Base-by-base conservation (phyloP, 2,888 invertebrate species). In the Smittia sp. region DNA sequence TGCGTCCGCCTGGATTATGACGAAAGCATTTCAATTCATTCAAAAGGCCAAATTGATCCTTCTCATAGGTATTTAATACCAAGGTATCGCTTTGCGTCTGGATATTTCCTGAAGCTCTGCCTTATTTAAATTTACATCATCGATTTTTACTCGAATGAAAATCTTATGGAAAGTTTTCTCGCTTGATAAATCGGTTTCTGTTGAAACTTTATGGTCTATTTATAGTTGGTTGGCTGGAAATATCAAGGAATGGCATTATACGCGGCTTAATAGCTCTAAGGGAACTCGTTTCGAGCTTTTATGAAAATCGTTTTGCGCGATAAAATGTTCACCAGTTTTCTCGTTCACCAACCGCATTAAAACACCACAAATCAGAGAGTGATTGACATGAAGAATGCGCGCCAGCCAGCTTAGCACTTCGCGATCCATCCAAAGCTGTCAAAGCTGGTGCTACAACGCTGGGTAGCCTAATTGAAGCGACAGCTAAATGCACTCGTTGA, bases 121-220 rank as follows among this genome's bases (percentile, higher is more conserved):
- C n/a, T n/a, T 69, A 69, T 52, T 39, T 41, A 69, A 69, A 69
- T 69, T 41, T 41, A 41, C 41, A 27, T 63, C 63, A 68, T 68
- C 22, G 68, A 68, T 68, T 68, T 68, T 68, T 46, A 68, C 68
- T 46, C 68, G 24, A n/a, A n/a, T n/a, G n/a, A n/a, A n/a, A 18
- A 68, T 1, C 9, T 11, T 38, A n/a, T 38, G 15, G 18, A 24
- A 66, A 66, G 32, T 32, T 63, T 63, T 24, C 63, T 63, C 27
- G 4, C 63, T 1, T 24, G 63, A 63, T 25, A 63, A 63, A 63
- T 63, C 39, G n/a, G 67, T 39, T 20, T 39, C 15, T 15, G n/a
- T 18, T 67, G 39, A 67, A 39, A 39, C 32, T 67, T 67, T 39
- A 67, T 63, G 63, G 11, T 63, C 63, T 63, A 67, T 67, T 67